These are phyloP conservation scores for Ricordea florida DNA, from an alignment of 92 coral and sea anemone genomes.

Conservation along the genomic window DNA sequence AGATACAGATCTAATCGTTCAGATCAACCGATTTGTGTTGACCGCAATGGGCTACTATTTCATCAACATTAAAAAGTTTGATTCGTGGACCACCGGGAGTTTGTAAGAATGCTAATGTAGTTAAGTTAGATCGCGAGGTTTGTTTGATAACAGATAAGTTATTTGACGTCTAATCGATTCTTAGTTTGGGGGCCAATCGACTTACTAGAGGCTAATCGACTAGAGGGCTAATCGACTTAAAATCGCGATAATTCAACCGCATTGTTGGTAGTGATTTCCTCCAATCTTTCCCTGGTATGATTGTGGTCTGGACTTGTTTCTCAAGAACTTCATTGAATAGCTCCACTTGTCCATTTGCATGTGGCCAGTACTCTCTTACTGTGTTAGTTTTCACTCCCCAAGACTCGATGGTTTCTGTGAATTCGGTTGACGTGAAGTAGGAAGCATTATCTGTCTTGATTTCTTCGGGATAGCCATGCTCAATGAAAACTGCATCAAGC, in stretches of 20 bases:
- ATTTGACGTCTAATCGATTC: too few relatives aligned
- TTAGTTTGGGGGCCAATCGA: too few relatives aligned
- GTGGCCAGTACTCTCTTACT: constrained; percentile 55
- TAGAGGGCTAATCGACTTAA: background rate
- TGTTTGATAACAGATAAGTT: too few relatives aligned
- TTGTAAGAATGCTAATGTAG: too few relatives aligned
- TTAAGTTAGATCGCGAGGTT: too few relatives aligned
- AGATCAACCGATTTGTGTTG: too few relatives aligned
- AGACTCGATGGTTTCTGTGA: constrained; percentile 26
- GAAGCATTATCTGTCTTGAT: constrained; percentile 65
- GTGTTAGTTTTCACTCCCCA: constrained; percentile 44
- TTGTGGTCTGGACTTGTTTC: constrained; percentile 45
- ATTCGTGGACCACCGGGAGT: too few relatives aligned
- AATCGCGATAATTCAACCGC: constrained; percentile 35
- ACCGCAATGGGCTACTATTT: too few relatives aligned
- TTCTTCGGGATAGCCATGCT: constrained; percentile 41
- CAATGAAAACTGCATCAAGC: constrained; percentile 42
- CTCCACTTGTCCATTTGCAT: constrained; percentile 61
- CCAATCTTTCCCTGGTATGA: constrained; percentile 17
- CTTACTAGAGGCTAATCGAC: too few relatives aligned
- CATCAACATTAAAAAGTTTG: too few relatives aligned
- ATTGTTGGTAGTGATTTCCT: constrained; percentile 15
- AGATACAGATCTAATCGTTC: too few relatives aligned
- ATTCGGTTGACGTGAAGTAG: constrained; percentile 57
- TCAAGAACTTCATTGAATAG: constrained; percentile 38